Conservation (phyloP, 2,888 invertebrate species). For the Leptopilina drosophilae region DNA sequence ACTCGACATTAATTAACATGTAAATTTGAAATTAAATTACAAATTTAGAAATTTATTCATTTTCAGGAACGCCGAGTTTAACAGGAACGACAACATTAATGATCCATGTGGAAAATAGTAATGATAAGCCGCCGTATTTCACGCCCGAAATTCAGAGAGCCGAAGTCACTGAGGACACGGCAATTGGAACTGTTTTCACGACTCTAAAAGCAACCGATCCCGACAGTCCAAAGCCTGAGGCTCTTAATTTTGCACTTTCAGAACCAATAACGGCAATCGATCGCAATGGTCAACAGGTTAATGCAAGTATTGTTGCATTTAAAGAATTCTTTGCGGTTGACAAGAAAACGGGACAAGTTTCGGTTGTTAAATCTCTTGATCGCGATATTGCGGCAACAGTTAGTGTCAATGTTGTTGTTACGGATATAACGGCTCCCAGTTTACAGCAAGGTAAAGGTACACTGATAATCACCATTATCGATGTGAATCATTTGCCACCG, state of each 20-base stretch:
- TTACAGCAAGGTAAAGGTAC: slow-evolving; percentile 88
- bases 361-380: slow-evolving; percentile 82
- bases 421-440: slow-evolving; percentile 88
- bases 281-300: slow-evolving; percentile 87
- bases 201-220: slow-evolving; percentile 87
- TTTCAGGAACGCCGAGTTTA: slow-evolving; percentile 85
- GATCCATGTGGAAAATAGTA: slow-evolving; percentile 89
- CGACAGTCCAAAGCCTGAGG: slow-evolving; percentile 85
- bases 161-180: slow-evolving; percentile 88
- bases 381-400: slow-evolving; percentile 86
- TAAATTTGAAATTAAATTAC: not conserved
- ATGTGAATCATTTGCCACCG: slow-evolving; percentile 81
- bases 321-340: slow-evolving; percentile 83
- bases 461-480: slow-evolving; percentile 81
- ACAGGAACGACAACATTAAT: slow-evolving; percentile 89
- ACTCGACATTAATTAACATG: too few species aligned
- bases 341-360: slow-evolving; percentile 81
- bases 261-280: slow-evolving; percentile 88
- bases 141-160: slow-evolving; percentile 87
- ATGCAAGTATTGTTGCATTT: slow-evolving; percentile 70
- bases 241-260: slow-evolving; percentile 83
- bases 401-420: slow-evolving; percentile 87
- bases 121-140: slow-evolving; percentile 92
- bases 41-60: not conserved
- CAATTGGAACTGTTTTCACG: slow-evolving; percentile 84